phyloP scores from a whole-genome alignment of 2,888 invertebrate genomes.

The Phyto melanocephala region DNA sequence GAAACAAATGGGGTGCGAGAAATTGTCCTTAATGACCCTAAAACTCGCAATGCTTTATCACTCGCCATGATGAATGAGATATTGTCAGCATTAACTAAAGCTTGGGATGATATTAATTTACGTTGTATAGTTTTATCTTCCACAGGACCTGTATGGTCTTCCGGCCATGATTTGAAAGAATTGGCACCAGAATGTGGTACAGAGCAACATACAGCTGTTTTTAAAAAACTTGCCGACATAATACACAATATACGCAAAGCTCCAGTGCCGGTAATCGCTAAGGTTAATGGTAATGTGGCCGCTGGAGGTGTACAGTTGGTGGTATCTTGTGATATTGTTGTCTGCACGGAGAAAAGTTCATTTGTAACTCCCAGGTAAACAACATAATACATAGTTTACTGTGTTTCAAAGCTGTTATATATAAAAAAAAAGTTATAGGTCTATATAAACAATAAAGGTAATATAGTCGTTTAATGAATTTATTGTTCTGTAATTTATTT shows the following conservation, averaged over 20 bases:
- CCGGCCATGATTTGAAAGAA: conserved; percentile 97
- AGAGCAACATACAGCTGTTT: conserved; percentile 81
- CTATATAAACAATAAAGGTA: too few species aligned
- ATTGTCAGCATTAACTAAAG: conserved; percentile 81
- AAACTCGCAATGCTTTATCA: conserved; percentile 90
- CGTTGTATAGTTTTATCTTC: conserved; percentile 89
- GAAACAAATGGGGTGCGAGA: conserved; percentile 80
- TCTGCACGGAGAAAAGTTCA: conserved; percentile 88
- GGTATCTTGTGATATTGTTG: conserved; percentile 93
- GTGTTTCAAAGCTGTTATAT: too few species aligned
- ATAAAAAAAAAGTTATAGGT: too few species aligned
- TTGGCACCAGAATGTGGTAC: conserved; percentile 80
- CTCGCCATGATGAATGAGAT: conserved; percentile 88
- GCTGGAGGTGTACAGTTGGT: conserved; percentile 98
- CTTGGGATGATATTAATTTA: conserved; percentile 82
- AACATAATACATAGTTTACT: too few species aligned
- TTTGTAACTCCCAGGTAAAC: conserved; percentile 83
- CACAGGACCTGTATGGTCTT: conserved; percentile 92
- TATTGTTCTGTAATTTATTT: too few species aligned
- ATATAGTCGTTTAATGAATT: too few species aligned
- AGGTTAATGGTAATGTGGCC: conserved; percentile 80
- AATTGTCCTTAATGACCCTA: conserved; percentile 81
- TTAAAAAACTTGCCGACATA: conserved; percentile 86
- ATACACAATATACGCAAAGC: conserved; percentile 87
- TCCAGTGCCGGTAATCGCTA: conserved; percentile 94